Evolutionary conservation across 2,113 vertebrate species (phyloP), one percentile per base, ranked within the genome.

Genomic region (Tyrannus savana): DNA sequence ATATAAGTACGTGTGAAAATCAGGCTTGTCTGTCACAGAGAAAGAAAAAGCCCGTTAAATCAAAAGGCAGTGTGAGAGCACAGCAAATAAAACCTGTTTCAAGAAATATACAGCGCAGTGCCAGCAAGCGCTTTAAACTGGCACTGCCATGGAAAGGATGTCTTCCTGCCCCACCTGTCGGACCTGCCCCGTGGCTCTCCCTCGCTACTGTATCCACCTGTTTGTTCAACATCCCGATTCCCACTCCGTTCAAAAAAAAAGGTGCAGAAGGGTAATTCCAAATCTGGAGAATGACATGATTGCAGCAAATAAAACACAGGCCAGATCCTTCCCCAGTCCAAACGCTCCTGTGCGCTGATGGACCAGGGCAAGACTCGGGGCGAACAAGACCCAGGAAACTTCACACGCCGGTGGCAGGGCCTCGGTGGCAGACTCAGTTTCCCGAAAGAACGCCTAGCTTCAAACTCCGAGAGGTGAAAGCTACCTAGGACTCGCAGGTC

Each of bases 281-380:
- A 13, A 33, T 30, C 1, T 5, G 4, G 28, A 19, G 28, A 44
- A 62, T 3, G 5, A 28, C 7, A 8, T 0, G 37, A 7, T 0
- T 21, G 7, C 27, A 35, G 19, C 7, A 62, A 71, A 44, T 3
- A 62, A 39, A 35, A 10, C 41, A 35, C 0, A 12, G 19, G 24
- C 19, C 21, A 30, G 35, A 60, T 0, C 33, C 18, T 52, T 16
- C 8, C 6, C 27, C 18, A 46, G 13, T 9, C 37, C 42, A 23
- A 58, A 35, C 4, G 1, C 30, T 47, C 15, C 13, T 12, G 18
- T 0, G 33, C 2, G 5, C 27, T 4, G 37, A 22, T 4, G 6
- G 9, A 33, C 15, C 3, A 13, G 19, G 18, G 10, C 66, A 31
- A 37, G 22, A 16, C 10, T 3, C 50, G 4, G 28, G 28, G 17